Percentiles rank a stretch among this genome's conserved stretches.
Evolutionary conservation across 2,113 vertebrate genomes (phyloP).

Genomic region (Pelusios castaneus): DNA sequence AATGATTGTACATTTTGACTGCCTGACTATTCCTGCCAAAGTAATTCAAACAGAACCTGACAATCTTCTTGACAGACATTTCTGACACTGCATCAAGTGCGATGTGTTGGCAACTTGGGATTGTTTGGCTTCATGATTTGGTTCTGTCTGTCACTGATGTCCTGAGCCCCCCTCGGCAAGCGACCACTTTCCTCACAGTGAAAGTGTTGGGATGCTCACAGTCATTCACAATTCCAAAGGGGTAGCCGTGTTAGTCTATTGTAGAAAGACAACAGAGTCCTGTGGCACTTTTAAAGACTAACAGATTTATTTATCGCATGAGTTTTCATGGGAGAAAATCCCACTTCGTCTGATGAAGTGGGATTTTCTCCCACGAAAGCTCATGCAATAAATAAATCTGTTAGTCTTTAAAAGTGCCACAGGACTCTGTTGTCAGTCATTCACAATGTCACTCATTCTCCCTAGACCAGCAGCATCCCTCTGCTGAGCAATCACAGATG

Average conservation of each 20-base stretch:
- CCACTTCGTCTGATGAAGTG: no score
- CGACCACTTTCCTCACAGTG: background rate
- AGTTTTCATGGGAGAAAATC: no score
- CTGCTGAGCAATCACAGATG: background rate
- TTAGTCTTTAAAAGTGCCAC: no score
- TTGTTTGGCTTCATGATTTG: background rate
- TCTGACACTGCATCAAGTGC: constrained; percentile 21
- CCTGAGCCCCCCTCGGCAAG: background rate
- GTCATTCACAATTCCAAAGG: constrained; percentile 56
- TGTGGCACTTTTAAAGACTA: no score
- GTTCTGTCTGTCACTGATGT: background rate
- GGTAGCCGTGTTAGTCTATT: no score
- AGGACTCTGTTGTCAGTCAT: no score
- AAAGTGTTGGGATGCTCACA: background rate
- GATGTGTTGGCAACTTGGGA: background rate
- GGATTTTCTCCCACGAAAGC: no score
- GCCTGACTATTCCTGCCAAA: constrained; percentile 50
- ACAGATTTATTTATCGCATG: no score
- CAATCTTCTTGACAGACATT: constrained; percentile 66
- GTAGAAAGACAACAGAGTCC: no score
- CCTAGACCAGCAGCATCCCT: background rate
- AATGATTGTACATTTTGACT: constrained; percentile 58
- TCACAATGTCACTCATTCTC: background rate
- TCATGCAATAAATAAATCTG: no score
- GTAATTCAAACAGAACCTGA: constrained; percentile 73